Evolutionary conservation across 2,888 invertebrate species (phyloP).

Genomic region (Caenorhabditis plicata): DNA sequence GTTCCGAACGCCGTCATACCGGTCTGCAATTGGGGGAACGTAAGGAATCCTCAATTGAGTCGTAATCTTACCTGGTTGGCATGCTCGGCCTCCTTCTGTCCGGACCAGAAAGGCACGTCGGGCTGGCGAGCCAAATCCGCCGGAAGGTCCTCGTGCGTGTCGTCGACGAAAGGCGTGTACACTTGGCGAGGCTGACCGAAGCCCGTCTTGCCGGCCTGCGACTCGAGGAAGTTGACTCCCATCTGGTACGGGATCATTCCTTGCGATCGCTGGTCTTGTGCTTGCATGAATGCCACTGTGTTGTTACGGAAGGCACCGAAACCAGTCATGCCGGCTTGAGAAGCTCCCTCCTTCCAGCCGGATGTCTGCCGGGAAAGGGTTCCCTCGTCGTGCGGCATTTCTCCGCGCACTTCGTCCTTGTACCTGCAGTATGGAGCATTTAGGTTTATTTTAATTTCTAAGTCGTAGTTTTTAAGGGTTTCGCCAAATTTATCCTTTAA

Average conservation of each 20-base stretch:
- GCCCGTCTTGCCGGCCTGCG: slow-evolving; percentile 70
- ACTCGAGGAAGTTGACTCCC: slow-evolving; percentile 70
- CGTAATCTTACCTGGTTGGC: slow-evolving; percentile 56
- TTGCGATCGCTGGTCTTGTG: slow-evolving; percentile 64
- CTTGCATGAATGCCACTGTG: slow-evolving; percentile 52
- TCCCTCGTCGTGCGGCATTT: slow-evolving; percentile 66
- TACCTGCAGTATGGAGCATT: slow-evolving; percentile 27
- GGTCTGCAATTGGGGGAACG: slow-evolving; percentile 36
- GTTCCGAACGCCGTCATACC: slow-evolving; percentile 66
- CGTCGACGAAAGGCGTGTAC: slow-evolving; percentile 64
- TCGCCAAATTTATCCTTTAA: too few species aligned
- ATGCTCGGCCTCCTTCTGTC: slow-evolving; percentile 60
- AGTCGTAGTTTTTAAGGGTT: background rate
- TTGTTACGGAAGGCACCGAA: slow-evolving; percentile 66
- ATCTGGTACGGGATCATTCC: slow-evolving; percentile 70
- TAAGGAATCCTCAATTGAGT: background rate
- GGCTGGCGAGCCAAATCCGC: slow-evolving; percentile 63
- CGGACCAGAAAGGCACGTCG: slow-evolving; percentile 66
- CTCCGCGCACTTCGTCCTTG: slow-evolving; percentile 63
- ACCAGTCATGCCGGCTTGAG: slow-evolving; percentile 65
- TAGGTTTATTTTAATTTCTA: background rate
- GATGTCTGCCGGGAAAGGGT: slow-evolving; percentile 61
- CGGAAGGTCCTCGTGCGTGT: slow-evolving; percentile 65
- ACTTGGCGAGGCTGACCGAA: slow-evolving; percentile 69
- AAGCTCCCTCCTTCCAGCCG: slow-evolving; percentile 65